Conservation (phyloP, 2,797 vertebrate species). For the Danio jaintianensis region DNA sequence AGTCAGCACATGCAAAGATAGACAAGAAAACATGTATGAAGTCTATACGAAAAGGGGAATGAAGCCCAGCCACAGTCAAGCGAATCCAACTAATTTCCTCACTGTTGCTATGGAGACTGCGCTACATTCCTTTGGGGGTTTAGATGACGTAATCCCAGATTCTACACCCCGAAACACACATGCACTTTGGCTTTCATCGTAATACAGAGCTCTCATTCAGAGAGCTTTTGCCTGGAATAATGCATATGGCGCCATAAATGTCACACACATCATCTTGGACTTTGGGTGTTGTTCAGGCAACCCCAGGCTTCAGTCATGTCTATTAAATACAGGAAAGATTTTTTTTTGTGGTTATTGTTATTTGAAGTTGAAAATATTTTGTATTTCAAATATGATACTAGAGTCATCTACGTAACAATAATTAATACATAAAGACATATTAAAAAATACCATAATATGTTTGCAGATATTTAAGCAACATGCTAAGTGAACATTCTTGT, state of each 20-base stretch:
- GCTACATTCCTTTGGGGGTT: conserved; percentile 24
- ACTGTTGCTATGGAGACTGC: conserved; percentile 54
- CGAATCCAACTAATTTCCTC: conserved; percentile 21
- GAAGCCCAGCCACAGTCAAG: background rate
- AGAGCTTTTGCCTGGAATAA: conserved; percentile 18
- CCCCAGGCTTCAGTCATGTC: background rate
- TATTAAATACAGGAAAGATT: background rate
- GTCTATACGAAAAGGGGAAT: conserved; percentile 13
- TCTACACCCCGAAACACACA: conserved; percentile 27
- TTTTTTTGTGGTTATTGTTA: background rate
- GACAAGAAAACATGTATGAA: background rate
- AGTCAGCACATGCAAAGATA: background rate
- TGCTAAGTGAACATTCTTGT: too few species aligned
- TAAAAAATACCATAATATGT: too few species aligned
- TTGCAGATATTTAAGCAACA: too few species aligned
- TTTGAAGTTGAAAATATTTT: background rate
- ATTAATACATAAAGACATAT: too few species aligned
- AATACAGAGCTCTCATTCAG: conserved; percentile 24
- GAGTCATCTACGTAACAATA: too few species aligned
- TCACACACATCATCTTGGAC: conserved; percentile 18
- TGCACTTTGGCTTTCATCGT: background rate
- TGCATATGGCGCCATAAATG: background rate
- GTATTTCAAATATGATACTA: background rate
- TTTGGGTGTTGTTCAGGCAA: background rate
- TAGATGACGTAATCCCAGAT: conserved; percentile 34